These are phyloP conservation scores for Dolichomitus sp. DNA, from an alignment of 2,888 invertebrate species.

Conservation along the genomic window DNA sequence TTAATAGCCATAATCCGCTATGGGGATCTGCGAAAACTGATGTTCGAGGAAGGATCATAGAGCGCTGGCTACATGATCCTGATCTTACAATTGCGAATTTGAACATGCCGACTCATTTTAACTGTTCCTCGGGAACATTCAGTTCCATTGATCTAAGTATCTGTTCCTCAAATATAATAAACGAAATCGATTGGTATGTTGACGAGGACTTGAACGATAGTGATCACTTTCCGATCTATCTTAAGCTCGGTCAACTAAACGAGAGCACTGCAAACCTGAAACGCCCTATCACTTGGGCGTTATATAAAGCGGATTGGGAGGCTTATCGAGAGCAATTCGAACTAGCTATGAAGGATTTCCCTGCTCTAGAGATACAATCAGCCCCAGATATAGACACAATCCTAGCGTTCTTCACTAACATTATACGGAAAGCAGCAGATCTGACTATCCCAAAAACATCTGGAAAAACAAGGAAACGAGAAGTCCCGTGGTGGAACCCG, in stretches of 20 bases:
- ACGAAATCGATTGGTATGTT: constrained; percentile 2
- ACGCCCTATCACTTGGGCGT: no score
- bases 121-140: constrained; percentile 35
- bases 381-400: background rate
- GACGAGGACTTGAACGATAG: constrained; percentile 9
- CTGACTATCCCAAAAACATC: constrained; percentile 7
- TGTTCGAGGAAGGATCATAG: constrained; percentile 63
- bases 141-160: constrained; percentile 36
- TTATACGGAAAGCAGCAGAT: constrained; percentile 12
- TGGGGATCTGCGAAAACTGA: constrained; percentile 62
- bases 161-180: background rate
- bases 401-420: background rate
- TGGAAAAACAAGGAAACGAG: background rate
- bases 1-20: constrained; percentile 34
- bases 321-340: no score
- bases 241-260: background rate
- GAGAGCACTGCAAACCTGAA: no score
- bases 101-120: constrained; percentile 63
- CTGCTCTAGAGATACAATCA: no score
- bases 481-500: constrained; percentile 66
- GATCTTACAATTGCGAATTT: constrained; percentile 51
- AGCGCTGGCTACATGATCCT: constrained; percentile 50
- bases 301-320: no score
- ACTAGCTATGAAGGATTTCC: no score
- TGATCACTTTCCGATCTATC: constrained; percentile 9